Evolutionary conservation across 2,888 invertebrate genomes (phyloP), one percentile per base, ranked within the genome.

Genomic region (Caenorhabditis sp.): DNA sequence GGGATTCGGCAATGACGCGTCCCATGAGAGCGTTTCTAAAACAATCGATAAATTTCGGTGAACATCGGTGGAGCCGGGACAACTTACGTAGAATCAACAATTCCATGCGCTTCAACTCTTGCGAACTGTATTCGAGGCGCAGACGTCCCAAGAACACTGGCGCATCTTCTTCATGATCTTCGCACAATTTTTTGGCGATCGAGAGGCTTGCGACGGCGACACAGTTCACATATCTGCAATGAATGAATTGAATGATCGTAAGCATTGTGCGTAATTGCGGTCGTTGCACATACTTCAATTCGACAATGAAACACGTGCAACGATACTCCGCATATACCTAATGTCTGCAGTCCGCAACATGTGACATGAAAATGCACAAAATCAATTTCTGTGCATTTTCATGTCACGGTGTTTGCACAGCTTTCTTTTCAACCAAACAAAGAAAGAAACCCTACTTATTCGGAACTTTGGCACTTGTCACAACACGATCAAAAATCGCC

Each of bases 41-140:
- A 14, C 24, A 31, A 31, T 31, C n/a, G n/a, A n/a, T n/a, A n/a
- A n/a, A n/a, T n/a, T n/a, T n/a, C n/a, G n/a, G n/a, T n/a, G n/a
- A n/a, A n/a, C n/a, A n/a, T n/a, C n/a, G n/a, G n/a, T n/a, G n/a
- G n/a, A n/a, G n/a, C n/a, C n/a, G n/a, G n/a, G n/a, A n/a, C 23
- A 57, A 55, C 65, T 27, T 43, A 74, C 77, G 57, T 31, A 81
- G 66, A 27, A 81, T 79, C 57, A 70, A 63, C 58, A 77, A 19
- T 57, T 81, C 81, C 81, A 81, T 81, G 19, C 81, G 66, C 50
- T 76, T 79, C 75, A 81, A 61, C 55, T 81, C 81, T 49, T 64
- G 68, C 19, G 69, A 58, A 14, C 72, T 69, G 71, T 81, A 81
- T 58, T 72, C 77, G 53, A 78, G 62, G 54, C 74, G 76, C 4